A percentile compares a stretch with the other conserved stretches of the same genome.
Evolutionary conservation across 1,140 invertebrate species (phyloP).

Genomic region (Atta cephalotes): DNA sequence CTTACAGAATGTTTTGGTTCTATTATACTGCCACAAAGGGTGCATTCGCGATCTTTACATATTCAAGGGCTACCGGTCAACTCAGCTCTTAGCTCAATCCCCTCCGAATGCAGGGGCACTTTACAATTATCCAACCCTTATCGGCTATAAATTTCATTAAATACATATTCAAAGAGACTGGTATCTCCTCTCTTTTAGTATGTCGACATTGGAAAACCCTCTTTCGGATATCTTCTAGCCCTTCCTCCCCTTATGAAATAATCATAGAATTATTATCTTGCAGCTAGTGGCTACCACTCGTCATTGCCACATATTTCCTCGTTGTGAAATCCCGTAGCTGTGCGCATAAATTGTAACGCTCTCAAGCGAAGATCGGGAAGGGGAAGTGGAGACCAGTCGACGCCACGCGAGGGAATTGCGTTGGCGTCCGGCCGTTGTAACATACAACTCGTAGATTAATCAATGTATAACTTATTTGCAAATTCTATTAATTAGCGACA

Average conservation of each 20-base stretch:
- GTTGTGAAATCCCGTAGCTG: constrained; percentile 17
- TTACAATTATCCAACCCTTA: constrained; percentile 82
- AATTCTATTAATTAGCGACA: background rate
- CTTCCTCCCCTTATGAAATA: constrained; percentile 82
- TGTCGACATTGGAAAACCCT: background rate
- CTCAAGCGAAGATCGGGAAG: background rate
- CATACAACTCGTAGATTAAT: background rate
- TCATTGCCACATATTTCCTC: constrained; percentile 36
- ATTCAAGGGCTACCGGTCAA: constrained; percentile 43
- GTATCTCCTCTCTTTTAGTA: background rate
- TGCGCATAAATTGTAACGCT: constrained; percentile 33
- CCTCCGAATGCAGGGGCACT: constrained; percentile 65
- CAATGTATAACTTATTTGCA: background rate
- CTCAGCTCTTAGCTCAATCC: constrained; percentile 18
- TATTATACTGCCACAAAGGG: constrained; percentile 77
- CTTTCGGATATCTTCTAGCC: constrained; percentile 1
- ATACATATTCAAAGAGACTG: constrained; percentile 83
- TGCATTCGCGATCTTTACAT: constrained; percentile 9
- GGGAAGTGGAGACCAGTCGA: constrained; percentile 27
- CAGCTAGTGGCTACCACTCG: constrained; percentile 60
- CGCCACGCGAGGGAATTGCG: constrained; percentile 27
- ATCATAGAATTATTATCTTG: constrained; percentile 83
- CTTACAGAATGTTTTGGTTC: constrained; percentile 84
- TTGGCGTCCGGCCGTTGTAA: constrained; percentile 7
- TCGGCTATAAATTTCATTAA: constrained; percentile 83